Evolutionary conservation across 2,888 invertebrate genomes (phyloP).

Genomic region (Erebia palarica): DNA sequence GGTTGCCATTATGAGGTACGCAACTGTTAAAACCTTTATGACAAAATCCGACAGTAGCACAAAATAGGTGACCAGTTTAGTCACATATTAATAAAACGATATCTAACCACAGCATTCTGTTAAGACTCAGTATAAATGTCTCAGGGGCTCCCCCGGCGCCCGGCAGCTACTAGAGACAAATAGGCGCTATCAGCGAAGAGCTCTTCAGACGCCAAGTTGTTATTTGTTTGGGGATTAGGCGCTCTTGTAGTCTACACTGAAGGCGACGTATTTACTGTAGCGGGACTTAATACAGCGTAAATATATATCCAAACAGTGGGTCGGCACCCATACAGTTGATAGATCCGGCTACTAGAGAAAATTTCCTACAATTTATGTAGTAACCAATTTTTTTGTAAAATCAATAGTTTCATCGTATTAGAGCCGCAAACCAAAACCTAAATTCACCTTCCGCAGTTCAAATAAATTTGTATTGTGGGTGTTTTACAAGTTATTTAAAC

Average conservation of each 20-base stretch:
- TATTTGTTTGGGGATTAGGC: slow-evolving; percentile 21
- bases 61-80: not conserved
- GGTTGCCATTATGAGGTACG: too few relatives aligned
- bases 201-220: slow-evolving; percentile 8
- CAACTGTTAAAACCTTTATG: too few relatives aligned
- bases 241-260: not conserved
- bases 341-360: too few relatives aligned
- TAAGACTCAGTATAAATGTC: slow-evolving; percentile 7
- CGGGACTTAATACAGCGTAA: not conserved
- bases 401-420: too few relatives aligned
- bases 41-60: not conserved
- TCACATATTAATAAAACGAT: not conserved
- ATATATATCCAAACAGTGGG: too few relatives aligned
- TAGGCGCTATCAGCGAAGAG: slow-evolving; percentile 14
- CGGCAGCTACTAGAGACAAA: slow-evolving; percentile 13
- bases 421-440: too few relatives aligned
- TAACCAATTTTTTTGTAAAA: too few relatives aligned
- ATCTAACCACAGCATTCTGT: not conserved
- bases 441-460: too few relatives aligned
- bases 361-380: too few relatives aligned
- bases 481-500: too few relatives aligned
- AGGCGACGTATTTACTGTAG: not conserved
- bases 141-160: not conserved
- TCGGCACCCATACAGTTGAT: too few relatives aligned
- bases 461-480: too few relatives aligned